These are phyloP conservation scores for Hippocampus barbouri DNA, from an alignment of 2,113 vertebrate species.

Conservation along the genomic window DNA sequence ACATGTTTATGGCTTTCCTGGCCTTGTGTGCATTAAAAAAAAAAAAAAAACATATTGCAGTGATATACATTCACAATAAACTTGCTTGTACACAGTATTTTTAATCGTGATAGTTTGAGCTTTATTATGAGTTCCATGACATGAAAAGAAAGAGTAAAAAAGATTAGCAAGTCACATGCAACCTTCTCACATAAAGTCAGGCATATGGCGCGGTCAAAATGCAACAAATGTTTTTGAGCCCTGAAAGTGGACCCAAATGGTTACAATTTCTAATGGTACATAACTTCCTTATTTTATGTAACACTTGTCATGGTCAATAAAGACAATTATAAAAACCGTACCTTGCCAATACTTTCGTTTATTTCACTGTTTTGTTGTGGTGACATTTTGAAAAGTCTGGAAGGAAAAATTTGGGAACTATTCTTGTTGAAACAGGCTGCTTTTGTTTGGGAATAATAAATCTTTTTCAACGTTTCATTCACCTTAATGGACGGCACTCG, in stretches of 20 bases:
- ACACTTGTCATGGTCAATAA: background rate
- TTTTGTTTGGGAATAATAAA: background rate
- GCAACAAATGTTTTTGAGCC: background rate
- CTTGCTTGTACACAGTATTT: background rate
- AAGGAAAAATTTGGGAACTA: too few relatives aligned
- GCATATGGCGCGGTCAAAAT: background rate
- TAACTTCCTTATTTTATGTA: background rate
- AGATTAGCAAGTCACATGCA: background rate
- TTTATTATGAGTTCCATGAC: background rate
- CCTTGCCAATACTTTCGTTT: background rate
- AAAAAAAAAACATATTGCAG: background rate
- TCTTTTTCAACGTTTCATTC: background rate
- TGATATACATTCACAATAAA: background rate
- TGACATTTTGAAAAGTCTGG: too few relatives aligned
- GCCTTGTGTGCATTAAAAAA: background rate
- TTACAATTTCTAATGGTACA: background rate
- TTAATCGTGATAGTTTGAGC: background rate
- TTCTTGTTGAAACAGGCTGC: background rate
- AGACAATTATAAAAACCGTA: background rate
- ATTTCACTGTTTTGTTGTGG: background rate
- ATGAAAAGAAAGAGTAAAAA: background rate
- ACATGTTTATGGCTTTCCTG: background rate
- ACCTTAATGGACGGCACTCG: background rate
- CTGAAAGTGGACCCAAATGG: background rate
- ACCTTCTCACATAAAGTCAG: background rate